These are phyloP conservation scores for Drosophila sp. DNA, from an alignment of 1,140 invertebrate genomes.

Conservation along the genomic window DNA sequence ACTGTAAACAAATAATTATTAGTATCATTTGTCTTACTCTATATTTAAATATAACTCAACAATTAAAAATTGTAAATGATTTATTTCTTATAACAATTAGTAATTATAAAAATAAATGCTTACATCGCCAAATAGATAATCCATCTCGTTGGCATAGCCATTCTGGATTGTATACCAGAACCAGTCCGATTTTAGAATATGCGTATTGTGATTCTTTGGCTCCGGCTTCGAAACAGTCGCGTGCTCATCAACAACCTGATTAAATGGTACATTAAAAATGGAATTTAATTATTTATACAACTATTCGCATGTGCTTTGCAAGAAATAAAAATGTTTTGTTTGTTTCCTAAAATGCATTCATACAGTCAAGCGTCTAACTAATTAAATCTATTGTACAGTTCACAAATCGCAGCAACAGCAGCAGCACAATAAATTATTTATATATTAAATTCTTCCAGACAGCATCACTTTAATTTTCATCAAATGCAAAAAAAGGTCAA, in stretches of 20 bases:
- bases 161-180: conserved; percentile 98
- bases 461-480: conserved; percentile 23
- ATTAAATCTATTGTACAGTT: conserved; percentile 46
- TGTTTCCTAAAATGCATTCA: conserved; percentile 38
- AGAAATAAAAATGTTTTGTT: conserved; percentile 61
- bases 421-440: conserved; percentile 75
- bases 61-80: too few species aligned
- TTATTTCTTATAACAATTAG: too few species aligned
- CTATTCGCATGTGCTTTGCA: conserved; percentile 30
- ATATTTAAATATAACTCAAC: neutral
- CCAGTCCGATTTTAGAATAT: conserved; percentile 96
- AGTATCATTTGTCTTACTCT: neutral
- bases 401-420: conserved; percentile 43
- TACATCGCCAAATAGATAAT: conserved; percentile 94
- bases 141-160: conserved; percentile 95
- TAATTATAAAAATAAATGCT: conserved; percentile 76
- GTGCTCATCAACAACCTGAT: conserved; percentile 92
- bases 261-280: neutral
- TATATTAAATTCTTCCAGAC: conserved; percentile 4
- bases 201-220: conserved; percentile 86
- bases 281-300: neutral
- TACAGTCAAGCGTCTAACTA: conserved; percentile 64
- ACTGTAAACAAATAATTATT: conserved; percentile 51
- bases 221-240: conserved; percentile 89
- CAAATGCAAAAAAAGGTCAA: conserved; percentile 60